Evolutionary conservation across 2,797 vertebrate genomes (phyloP).

Genomic region (Lutjanus campechanus): DNA sequence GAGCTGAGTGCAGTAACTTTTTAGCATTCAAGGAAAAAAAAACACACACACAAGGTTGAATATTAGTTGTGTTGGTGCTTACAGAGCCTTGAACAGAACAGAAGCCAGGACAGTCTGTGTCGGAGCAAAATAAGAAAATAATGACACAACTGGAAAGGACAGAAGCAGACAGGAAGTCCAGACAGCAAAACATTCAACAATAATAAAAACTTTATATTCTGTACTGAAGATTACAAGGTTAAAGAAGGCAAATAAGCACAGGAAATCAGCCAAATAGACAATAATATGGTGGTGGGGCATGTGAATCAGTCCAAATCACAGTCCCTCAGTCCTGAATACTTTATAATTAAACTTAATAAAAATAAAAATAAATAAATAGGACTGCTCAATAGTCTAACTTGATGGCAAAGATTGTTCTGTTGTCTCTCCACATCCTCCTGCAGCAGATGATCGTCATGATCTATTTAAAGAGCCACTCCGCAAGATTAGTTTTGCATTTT

Average conservation of each 20-base stretch:
- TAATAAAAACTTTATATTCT: neutral
- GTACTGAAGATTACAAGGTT: neutral
- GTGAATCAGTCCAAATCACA: neutral
- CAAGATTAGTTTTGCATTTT: neutral
- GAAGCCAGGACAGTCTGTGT: neutral
- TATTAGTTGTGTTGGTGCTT: neutral
- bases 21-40: constrained; percentile 26
- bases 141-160: neutral
- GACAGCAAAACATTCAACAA: neutral
- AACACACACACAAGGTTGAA: neutral
- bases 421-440: neutral
- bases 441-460: neutral
- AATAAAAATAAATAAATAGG: neutral
- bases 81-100: constrained; percentile 8
- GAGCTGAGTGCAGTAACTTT: neutral
- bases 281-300: no score
- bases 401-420: neutral
- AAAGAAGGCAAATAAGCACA: neutral
- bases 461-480: neutral
- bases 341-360: neutral
- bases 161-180: constrained; percentile 8
- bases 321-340: neutral
- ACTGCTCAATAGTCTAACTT: neutral
- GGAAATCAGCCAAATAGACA: neutral
- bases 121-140: constrained; percentile 24